Base-by-base conservation (phyloP, 2,888 invertebrate species). In the Papilio demoleus region DNA sequence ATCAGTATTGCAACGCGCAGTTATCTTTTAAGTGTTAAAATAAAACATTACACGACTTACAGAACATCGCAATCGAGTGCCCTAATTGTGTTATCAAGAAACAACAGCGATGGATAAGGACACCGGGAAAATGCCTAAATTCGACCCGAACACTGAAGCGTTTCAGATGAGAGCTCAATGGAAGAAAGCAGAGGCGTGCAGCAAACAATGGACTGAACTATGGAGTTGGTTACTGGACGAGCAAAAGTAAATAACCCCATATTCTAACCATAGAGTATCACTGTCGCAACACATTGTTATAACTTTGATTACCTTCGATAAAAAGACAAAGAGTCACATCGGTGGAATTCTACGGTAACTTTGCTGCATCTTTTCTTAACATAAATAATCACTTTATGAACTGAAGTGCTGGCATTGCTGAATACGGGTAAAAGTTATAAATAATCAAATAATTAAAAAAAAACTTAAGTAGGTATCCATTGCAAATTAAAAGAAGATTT, bases 161-260 rank as follows among this genome's bases (percentile, higher is more conserved):
- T 90, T 92, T 70, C 91, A 92, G 73, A 87, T 89, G 87, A 80
- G 92, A 27, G 90, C 92, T 4, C 91, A 92, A 71, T 90, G 89
- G 89, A 83, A 85, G 73, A 92, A 92, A 73, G 80, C 78, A n/a
- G 91, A 90, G 5, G 87, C 82, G 63, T 92, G 92, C 74, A 81
- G 82, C 31, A 83, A 88, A 68, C 82, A 80, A 74, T 92, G 92
- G 92, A 76, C 78, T 53, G 86, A 88, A n/a, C 79, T 83, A 5
- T 92, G 92, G 92, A 84, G 83, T 72, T 92, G 92, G 92, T 78
- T 92, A 6, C 79, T 92, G 1, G 90, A 90, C 4, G 92, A 92
- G 74, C 81, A 83, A 72, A 81, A 79, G 92, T 90, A 71, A 76
- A 1, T 47, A 42, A 31, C 3, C 31, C 31, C n/a, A n/a, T n/a